Percentiles rank a stretch among this genome's conserved stretches.
Evolutionary conservation across 2,113 vertebrate genomes (phyloP).

Genomic region (Hemiprocne comata): DNA sequence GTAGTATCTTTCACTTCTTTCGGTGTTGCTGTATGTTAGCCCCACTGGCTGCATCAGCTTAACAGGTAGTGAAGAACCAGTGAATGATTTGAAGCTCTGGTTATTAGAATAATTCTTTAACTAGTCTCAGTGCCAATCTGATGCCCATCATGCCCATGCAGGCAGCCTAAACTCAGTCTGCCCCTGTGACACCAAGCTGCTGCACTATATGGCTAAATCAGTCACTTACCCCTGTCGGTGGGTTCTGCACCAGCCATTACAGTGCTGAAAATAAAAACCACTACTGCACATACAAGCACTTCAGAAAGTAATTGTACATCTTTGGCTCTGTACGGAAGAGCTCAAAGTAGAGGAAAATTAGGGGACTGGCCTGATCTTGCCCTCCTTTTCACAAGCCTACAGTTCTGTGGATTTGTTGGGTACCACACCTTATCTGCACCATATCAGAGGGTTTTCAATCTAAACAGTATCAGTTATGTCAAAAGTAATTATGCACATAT

Average conservation of each 20-base stretch:
- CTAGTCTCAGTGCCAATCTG: neutral
- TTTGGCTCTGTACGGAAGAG: neutral
- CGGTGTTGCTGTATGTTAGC: fast-evolving
- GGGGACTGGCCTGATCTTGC: neutral
- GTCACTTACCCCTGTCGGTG: fast-evolving
- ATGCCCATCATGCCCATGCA: fast-evolving
- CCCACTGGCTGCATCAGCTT: neutral
- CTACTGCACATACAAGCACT: neutral
- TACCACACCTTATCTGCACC: neutral
- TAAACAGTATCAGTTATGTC: neutral
- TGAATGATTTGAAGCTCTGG: neutral
- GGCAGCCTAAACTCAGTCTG: neutral
- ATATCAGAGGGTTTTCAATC: neutral
- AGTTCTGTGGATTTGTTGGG: fast-evolving
- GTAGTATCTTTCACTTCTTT: neutral
- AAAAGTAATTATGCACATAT: neutral
- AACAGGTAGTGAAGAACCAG: neutral
- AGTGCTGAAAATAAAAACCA: neutral
- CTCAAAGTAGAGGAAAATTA: neutral
- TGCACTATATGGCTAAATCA: neutral
- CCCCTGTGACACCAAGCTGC: fast-evolving
- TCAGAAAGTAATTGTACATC: neutral
- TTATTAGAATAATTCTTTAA: neutral
- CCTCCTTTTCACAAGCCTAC: neutral
- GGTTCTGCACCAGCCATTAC: fast-evolving